Conservation (phyloP, 2,113 vertebrate species). For the Sebastes fasciatus region DNA sequence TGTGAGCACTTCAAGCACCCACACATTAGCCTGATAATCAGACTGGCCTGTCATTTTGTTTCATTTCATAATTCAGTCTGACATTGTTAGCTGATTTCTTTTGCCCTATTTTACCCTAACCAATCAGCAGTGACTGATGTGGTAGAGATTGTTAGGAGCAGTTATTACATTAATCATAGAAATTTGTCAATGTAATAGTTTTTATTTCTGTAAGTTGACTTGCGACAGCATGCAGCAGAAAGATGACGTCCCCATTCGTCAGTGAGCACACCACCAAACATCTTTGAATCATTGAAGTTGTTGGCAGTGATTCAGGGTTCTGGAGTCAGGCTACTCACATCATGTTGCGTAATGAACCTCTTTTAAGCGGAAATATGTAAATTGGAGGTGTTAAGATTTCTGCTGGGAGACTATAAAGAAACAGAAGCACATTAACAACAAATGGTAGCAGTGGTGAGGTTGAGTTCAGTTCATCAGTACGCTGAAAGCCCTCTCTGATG, state of each 20-base stretch:
- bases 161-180: not conserved
- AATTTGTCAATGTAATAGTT: not conserved
- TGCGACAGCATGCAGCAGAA: not conserved
- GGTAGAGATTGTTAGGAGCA: not conserved
- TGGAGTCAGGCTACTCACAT: not conserved
- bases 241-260: not conserved
- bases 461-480: constrained; percentile 13
- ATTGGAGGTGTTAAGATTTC: constrained; percentile 2
- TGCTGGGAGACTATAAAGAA: constrained; percentile 3
- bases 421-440: constrained; percentile 9
- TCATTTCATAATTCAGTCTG: not conserved
- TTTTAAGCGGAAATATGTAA: not conserved
- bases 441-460: constrained; percentile 5
- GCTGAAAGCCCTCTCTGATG: constrained; percentile 10
- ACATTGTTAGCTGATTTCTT: not conserved
- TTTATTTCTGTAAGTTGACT: not conserved
- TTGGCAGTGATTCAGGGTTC: not conserved
- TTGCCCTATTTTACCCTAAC: not conserved
- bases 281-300: not conserved
- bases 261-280: not conserved
- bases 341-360: not conserved
- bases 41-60: not conserved
- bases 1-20: not conserved
- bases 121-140: not conserved
- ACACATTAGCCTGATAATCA: not conserved